phyloP scores from a whole-genome alignment of 2,113 vertebrate genomes.

The Taxidea taxus region DNA sequence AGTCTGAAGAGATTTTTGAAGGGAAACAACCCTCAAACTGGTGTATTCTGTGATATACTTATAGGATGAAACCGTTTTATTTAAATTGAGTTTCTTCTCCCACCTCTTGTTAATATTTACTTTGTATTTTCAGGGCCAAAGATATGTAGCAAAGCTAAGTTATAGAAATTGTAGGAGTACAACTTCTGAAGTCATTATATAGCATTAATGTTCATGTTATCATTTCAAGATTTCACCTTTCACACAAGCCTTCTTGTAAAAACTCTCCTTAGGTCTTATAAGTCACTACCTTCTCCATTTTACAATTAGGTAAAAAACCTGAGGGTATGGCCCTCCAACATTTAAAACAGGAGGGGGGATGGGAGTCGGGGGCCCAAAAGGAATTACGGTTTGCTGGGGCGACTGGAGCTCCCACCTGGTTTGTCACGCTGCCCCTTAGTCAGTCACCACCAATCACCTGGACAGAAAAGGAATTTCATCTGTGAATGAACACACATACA shows the following conservation, averaged over 20 bases:
- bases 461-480: conserved; percentile 18
- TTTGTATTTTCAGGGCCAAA: conserved; percentile 1
- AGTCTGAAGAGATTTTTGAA: not conserved
- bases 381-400: not conserved
- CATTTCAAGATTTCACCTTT: not conserved
- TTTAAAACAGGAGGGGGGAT: not conserved
- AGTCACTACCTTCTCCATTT: not conserved
- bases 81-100: not conserved
- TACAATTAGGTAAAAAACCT: not conserved
- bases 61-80: not conserved
- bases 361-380: not conserved
- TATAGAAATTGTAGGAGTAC: not conserved
- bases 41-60: not conserved
- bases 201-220: not conserved
- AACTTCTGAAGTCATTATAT: not conserved
- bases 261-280: not conserved
- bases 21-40: not conserved
- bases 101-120: not conserved
- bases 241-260: not conserved
- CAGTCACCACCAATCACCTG: conserved; percentile 48
- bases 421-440: not conserved
- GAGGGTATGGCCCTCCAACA: not conserved
- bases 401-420: not conserved
- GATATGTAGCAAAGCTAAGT: not conserved
- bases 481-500: not conserved